These are phyloP conservation scores for Dynastes grantii DNA, from an alignment of 2,888 invertebrate species.

Conservation along the genomic window DNA sequence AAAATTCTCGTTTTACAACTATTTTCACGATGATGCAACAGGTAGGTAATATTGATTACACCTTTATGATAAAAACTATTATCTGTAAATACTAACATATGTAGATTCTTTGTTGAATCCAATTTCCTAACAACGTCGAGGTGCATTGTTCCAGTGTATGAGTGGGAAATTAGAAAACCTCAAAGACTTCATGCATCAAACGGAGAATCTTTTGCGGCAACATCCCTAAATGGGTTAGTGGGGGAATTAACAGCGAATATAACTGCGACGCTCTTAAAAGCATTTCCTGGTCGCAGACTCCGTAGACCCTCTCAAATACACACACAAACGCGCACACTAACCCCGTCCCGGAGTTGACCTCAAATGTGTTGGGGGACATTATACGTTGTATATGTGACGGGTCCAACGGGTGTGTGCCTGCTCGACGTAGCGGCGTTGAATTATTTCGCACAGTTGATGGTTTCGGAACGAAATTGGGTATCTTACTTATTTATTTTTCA, in stretches of 20 bases:
- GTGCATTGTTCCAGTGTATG: not conserved
- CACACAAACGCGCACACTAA: not conserved
- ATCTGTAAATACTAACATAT: too few relatives aligned
- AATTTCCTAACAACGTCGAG: not conserved
- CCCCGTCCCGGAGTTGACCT: conserved; percentile 32
- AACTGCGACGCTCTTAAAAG: conserved; percentile 66
- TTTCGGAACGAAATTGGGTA: too few relatives aligned
- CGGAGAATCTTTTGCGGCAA: conserved; percentile 42
- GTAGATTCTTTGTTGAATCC: not conserved
- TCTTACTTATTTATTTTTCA: too few relatives aligned
- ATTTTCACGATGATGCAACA: too few relatives aligned
- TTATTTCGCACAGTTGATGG: too few relatives aligned
- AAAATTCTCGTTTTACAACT: too few relatives aligned
- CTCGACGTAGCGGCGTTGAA: not conserved
- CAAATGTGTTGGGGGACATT: conserved; percentile 29
- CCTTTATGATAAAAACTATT: too few relatives aligned
- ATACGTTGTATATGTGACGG: not conserved
- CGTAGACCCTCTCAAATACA: conserved; percentile 13
- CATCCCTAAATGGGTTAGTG: conserved; percentile 60
- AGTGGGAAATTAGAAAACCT: conserved; percentile 31
- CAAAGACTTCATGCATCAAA: conserved; percentile 39
- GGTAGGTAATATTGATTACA: too few relatives aligned
- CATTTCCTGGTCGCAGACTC: conserved; percentile 64
- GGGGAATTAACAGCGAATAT: conserved; percentile 57
- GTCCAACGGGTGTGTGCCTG: not conserved